Evolutionary conservation across 2,888 invertebrate genomes (phyloP).

Genomic region (Sericinus montela): DNA sequence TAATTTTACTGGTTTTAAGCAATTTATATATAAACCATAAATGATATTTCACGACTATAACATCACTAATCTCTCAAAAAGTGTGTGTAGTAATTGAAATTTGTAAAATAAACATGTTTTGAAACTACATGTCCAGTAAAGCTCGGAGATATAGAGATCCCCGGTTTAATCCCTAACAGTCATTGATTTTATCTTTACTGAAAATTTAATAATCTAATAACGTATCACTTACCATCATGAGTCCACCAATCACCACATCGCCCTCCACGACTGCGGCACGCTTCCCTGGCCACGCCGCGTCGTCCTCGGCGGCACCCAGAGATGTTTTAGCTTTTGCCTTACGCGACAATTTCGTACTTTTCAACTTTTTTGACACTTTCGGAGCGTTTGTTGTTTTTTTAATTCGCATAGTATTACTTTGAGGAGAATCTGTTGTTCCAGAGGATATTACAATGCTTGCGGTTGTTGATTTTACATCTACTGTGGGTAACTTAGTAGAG

Average conservation of each 20-base stretch:
- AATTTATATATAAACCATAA: no score
- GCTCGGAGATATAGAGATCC: no score
- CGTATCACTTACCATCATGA: slow-evolving; percentile 97
- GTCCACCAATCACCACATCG: slow-evolving; percentile 91
- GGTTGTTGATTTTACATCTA: not conserved
- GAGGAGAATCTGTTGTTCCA: not conserved
- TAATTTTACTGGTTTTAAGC: no score
- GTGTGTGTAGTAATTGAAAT: no score
- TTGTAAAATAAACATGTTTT: no score
- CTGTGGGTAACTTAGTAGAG: not conserved
- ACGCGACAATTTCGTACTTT: not conserved
- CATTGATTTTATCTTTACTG: no score
- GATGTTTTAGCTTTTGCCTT: not conserved
- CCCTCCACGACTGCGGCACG: slow-evolving; percentile 93
- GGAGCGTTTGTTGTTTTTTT: not conserved
- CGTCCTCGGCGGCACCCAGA: not conserved
- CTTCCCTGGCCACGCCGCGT: slow-evolving; percentile 87
- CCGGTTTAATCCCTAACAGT: no score
- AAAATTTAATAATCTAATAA: no score
- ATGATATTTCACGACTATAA: no score
- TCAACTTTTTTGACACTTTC: not conserved
- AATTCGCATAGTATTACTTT: not conserved
- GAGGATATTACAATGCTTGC: not conserved
- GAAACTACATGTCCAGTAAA: no score
- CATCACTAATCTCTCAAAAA: no score